These are phyloP conservation scores for Pelecanus crispus DNA, from an alignment of 2,113 vertebrate species.

Conservation along the genomic window DNA sequence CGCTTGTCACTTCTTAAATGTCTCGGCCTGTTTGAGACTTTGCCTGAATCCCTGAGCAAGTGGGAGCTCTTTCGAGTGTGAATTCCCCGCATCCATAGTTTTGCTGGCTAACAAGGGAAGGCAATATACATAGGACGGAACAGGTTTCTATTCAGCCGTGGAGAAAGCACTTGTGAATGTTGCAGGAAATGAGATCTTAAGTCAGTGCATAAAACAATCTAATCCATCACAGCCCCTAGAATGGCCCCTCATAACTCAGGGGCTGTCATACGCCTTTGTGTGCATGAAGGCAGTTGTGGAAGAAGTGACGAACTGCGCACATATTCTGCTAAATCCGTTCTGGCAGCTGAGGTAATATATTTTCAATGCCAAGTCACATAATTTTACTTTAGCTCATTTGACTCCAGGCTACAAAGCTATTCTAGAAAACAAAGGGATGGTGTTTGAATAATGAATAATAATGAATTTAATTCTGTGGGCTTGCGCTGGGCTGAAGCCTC, in stretches of 20 bases:
- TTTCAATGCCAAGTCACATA: constrained; percentile 82
- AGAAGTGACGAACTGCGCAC: constrained; percentile 76
- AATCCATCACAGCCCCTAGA: constrained; percentile 79
- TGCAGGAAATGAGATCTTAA: constrained; percentile 85
- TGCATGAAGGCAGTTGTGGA: constrained; percentile 67
- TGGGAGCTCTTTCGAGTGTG: neutral
- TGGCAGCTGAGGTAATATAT: constrained; percentile 80
- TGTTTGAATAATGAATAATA: constrained; percentile 78
- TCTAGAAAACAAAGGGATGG: constrained; percentile 78
- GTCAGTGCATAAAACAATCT: constrained; percentile 83
- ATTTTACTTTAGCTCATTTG: constrained; percentile 83
- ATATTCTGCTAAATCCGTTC: constrained; percentile 79
- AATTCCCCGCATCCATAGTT: neutral
- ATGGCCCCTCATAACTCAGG: constrained; percentile 80
- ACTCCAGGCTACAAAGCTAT: constrained; percentile 80
- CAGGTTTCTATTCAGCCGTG: constrained; percentile 67
- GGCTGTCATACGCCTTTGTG: constrained; percentile 71
- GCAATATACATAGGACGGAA: constrained; percentile 26
- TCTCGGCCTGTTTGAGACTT: constrained; percentile 41
- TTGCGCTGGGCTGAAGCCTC: constrained; percentile 57
- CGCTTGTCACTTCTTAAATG: constrained; percentile 38
- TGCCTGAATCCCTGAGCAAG: constrained; percentile 32
- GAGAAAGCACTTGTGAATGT: constrained; percentile 78
- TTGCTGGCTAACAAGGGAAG: constrained; percentile 34
- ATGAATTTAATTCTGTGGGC: constrained; percentile 72